These are phyloP conservation scores for Drosophila aff. DNA, from an alignment of 1,140 invertebrate species.

Conservation along the genomic window DNA sequence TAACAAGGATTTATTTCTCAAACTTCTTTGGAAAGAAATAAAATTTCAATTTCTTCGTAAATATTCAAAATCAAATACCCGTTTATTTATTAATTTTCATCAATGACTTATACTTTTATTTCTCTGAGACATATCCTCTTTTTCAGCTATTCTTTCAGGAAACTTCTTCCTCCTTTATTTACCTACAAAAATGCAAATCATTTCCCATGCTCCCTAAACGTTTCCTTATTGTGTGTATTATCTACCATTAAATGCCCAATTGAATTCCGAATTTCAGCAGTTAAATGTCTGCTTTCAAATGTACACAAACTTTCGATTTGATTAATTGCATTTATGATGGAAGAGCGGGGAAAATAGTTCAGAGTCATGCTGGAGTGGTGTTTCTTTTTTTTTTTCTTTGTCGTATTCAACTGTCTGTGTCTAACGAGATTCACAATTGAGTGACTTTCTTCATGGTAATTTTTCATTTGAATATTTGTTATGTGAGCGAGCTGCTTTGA, in stretches of 20 bases:
- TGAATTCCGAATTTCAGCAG: conserved; percentile 46
- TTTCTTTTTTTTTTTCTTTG: neutral
- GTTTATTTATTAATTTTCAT: conserved; percentile 23
- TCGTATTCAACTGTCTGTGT: conserved; percentile 33
- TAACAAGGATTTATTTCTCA: neutral
- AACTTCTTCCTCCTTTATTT: conserved; percentile 22
- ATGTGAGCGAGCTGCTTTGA: neutral
- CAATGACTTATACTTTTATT: conserved; percentile 30
- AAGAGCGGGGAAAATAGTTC: conserved; percentile 9
- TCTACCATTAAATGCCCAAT: conserved; percentile 58
- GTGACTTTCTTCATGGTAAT: conserved; percentile 29
- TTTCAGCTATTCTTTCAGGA: conserved; percentile 6
- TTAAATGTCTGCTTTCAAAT: conserved; percentile 40
- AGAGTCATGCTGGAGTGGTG: conserved; percentile 48
- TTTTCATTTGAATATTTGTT: conserved; percentile 37
- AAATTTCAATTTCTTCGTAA: neutral
- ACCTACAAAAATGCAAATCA: conserved; percentile 52
- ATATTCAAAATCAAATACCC: neutral
- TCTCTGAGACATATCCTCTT: neutral
- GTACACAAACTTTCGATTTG: conserved; percentile 27
- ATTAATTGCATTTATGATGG: conserved; percentile 42
- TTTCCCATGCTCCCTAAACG: conserved; percentile 25
- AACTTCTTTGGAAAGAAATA: neutral
- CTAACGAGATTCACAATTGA: conserved; percentile 45
- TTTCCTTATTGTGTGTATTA: conserved; percentile 35